Conservation (phyloP, 2,888 invertebrate species). For the Trachelus stipa region DNA sequence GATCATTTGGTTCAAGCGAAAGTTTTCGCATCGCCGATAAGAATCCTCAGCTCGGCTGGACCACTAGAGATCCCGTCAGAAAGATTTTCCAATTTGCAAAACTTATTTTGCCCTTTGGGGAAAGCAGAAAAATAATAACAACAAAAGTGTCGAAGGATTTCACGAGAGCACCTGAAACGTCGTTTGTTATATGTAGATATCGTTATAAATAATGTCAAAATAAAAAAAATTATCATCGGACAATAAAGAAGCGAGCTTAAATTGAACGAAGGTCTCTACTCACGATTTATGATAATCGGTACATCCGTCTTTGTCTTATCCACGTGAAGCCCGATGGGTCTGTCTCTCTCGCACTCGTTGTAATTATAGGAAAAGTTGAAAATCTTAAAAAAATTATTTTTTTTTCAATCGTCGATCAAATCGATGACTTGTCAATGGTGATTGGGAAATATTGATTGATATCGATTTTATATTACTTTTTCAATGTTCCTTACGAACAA, state of each 20-base stretch:
- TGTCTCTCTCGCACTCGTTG: too few relatives aligned
- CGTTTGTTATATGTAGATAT: too few relatives aligned
- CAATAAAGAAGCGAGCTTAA: too few relatives aligned
- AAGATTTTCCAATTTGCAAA: neutral
- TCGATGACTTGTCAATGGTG: neutral
- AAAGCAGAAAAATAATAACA: neutral
- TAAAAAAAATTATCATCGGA: too few relatives aligned
- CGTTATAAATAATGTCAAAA: too few relatives aligned
- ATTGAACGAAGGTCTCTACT: too few relatives aligned
- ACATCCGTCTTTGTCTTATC: too few relatives aligned
- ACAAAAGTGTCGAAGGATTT: neutral
- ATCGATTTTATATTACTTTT: neutral
- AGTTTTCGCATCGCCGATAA: neutral
- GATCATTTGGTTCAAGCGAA: neutral
- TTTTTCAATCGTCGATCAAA: neutral
- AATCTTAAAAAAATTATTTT: neutral
- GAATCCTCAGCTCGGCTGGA: neutral
- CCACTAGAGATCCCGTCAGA: neutral
- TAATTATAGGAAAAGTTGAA: too few relatives aligned
- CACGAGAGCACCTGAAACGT: neutral
- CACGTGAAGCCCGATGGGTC: too few relatives aligned
- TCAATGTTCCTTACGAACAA: neutral
- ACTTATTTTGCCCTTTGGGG: neutral
- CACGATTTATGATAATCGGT: too few relatives aligned
- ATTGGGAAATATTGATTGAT: neutral